Evolutionary conservation across 2,888 invertebrate species (phyloP).

Genomic region (Tolmerus cingulatus): DNA sequence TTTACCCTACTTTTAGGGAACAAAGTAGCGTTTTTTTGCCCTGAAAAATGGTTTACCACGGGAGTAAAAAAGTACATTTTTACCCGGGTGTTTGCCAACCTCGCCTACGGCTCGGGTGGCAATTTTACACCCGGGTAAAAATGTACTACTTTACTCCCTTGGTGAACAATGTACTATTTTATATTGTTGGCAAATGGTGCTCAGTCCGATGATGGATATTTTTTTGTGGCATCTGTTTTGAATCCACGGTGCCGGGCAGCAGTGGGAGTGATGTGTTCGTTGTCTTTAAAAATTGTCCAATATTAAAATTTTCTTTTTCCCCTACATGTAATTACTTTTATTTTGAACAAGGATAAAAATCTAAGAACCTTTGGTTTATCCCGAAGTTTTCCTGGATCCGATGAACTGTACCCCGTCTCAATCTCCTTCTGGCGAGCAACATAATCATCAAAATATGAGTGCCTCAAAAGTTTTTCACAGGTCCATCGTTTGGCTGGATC

Average conservation of each 20-base stretch:
- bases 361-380: slow-evolving; percentile 68
- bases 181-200: slow-evolving; percentile 63
- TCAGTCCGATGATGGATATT: slow-evolving; percentile 61
- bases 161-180: no score
- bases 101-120: no score
- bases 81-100: no score
- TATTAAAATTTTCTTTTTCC: slow-evolving; percentile 47
- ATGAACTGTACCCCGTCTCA: slow-evolving; percentile 51
- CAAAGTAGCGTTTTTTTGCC: no score
- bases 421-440: slow-evolving; percentile 79
- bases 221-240: slow-evolving; percentile 57
- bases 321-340: slow-evolving; percentile 43
- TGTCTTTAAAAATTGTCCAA: slow-evolving; percentile 53
- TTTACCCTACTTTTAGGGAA: no score
- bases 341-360: slow-evolving; percentile 50
- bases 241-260: slow-evolving; percentile 60
- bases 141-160: no score
- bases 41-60: no score
- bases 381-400: slow-evolving; percentile 62
- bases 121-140: no score
- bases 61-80: no score
- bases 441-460: slow-evolving; percentile 91
- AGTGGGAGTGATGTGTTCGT: slow-evolving; percentile 64
- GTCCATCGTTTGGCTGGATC: slow-evolving; percentile 92
- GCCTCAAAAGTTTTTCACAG: slow-evolving; percentile 88